phyloP scores from a whole-genome alignment of 2,888 invertebrate species.

The Flexamia atlantica region DNA sequence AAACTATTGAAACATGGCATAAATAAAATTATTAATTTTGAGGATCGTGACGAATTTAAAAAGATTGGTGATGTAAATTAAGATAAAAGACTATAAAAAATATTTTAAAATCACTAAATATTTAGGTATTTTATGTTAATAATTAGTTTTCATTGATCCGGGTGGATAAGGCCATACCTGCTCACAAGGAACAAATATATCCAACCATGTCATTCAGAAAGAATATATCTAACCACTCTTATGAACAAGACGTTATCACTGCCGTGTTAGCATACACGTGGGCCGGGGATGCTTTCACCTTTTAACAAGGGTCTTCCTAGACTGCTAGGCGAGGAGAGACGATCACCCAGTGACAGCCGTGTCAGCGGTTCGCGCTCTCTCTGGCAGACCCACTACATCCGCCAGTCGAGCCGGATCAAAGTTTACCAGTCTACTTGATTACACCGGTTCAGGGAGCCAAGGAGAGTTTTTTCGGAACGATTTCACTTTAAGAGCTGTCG shows the following conservation, averaged over 20 bases:
- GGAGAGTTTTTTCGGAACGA: neutral
- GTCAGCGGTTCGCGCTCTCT: constrained; percentile 50
- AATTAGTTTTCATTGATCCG: too few relatives aligned
- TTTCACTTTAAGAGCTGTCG: constrained; percentile 36
- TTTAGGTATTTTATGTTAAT: too few relatives aligned
- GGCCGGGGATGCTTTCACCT: constrained; percentile 3
- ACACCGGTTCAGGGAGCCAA: neutral
- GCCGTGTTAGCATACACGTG: neutral
- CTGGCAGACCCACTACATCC: neutral
- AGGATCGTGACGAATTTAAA: too few relatives aligned
- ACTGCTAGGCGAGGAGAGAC: neutral
- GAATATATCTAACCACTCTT: too few relatives aligned
- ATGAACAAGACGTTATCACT: neutral
- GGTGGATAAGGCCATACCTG: too few relatives aligned
- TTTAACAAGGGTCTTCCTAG: neutral
- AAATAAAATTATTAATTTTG: too few relatives aligned
- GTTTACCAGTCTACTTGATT: constrained; percentile 2
- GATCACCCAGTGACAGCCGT: neutral
- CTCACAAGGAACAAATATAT: neutral
- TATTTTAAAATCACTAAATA: too few relatives aligned
- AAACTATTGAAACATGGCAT: too few relatives aligned
- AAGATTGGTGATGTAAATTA: too few relatives aligned
- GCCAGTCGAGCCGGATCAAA: neutral
- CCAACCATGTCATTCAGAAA: too few relatives aligned
- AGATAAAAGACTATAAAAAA: too few relatives aligned